Evolutionary conservation across 2,797 vertebrate genomes (phyloP).

Genomic region (Sebastes elongatus): DNA sequence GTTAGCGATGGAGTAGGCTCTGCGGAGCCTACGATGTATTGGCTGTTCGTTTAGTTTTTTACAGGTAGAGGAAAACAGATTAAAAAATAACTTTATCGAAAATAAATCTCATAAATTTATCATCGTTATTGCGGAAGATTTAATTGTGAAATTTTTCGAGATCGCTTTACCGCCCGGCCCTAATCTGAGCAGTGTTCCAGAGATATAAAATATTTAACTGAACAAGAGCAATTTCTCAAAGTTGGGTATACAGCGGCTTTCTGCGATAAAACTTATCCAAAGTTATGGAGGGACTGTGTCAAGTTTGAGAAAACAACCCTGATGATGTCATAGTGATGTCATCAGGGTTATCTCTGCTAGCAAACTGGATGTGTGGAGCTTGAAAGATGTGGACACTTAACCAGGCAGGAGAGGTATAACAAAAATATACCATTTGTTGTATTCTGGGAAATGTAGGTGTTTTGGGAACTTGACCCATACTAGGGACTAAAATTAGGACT

Average conservation of each 20-base stretch:
- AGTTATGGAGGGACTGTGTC: no score
- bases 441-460: background rate
- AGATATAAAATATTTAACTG: background rate
- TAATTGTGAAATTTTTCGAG: accelerated
- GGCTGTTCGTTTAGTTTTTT: background rate
- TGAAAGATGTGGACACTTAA: background rate
- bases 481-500: accelerated
- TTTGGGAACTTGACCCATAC: background rate
- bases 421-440: background rate
- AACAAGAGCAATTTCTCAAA: no score
- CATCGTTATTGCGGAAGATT: no score
- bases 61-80: background rate
- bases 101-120: no score
- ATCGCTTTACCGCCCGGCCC: no score
- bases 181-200: background rate
- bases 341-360: background rate
- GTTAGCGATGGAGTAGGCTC: accelerated
- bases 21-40: accelerated
- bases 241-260: background rate
- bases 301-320: background rate
- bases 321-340: background rate
- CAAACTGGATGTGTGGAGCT: no score
- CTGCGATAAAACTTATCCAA: no score
- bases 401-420: background rate
- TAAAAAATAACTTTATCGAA: no score